Percentiles rank a stretch among this genome's conserved stretches.
These are phyloP conservation scores for Styela plicata DNA, from an alignment of 23 tunicate genomes.

Conservation along the genomic window DNA sequence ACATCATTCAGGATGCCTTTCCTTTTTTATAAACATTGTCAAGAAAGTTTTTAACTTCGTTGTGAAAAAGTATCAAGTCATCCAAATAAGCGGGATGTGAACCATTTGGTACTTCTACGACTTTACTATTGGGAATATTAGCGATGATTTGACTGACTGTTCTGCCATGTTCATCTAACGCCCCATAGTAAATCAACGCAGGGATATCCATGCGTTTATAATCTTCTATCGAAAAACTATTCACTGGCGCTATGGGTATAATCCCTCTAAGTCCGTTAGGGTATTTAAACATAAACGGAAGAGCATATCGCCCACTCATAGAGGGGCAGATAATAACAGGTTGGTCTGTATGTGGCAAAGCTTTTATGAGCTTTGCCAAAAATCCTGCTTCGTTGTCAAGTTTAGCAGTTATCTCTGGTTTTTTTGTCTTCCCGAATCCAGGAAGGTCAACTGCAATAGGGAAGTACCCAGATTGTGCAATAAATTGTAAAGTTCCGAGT, in stretches of 20 bases:
- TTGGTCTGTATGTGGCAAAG: slow-evolving; percentile 3
- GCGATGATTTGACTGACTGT: slow-evolving; percentile 2
- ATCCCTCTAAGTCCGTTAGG: slow-evolving; percentile 23
- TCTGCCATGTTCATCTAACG: slow-evolving; percentile 34
- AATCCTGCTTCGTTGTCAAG: not conserved
- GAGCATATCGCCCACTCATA: slow-evolving; percentile 58
- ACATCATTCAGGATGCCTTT: not conserved
- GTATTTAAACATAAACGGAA: slow-evolving; percentile 45
- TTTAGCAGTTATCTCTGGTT: not conserved
- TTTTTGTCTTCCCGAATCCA: slow-evolving; percentile 56
- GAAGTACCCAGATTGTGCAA: slow-evolving; percentile 40
- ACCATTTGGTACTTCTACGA: slow-evolving; percentile 45
- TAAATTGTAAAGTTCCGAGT: slow-evolving; percentile 33
- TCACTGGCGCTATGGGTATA: slow-evolving; percentile 60
- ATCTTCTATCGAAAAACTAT: slow-evolving; percentile 8
- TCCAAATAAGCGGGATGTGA: slow-evolving; percentile 56
- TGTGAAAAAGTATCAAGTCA: slow-evolving; percentile 55
- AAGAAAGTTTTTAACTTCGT: slow-evolving; percentile 30
- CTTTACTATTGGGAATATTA: slow-evolving; percentile 21
- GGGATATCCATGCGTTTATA: slow-evolving; percentile 31
- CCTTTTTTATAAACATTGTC: slow-evolving; percentile 3
- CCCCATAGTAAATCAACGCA: slow-evolving; percentile 54
- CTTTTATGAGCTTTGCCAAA: slow-evolving; percentile 29
- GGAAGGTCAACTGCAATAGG: slow-evolving; percentile 84
- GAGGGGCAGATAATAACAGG: slow-evolving; percentile 70